These are phyloP conservation scores for Drosophila biarmipes DNA, from an alignment of 1,140 invertebrate genomes.

Conservation along the genomic window DNA sequence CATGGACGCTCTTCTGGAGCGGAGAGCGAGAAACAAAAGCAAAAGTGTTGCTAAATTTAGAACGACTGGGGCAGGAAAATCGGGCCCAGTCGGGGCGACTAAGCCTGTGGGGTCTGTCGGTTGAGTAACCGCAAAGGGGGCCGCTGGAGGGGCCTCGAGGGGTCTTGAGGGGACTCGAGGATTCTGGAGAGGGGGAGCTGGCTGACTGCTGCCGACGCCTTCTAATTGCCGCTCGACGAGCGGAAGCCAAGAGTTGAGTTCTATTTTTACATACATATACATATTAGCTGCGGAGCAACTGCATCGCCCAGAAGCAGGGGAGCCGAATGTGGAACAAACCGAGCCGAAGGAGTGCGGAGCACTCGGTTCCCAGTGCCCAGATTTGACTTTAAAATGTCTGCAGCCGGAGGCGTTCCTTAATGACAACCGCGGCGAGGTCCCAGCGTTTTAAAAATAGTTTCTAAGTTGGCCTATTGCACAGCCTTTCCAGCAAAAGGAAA, in stretches of 20 bases:
- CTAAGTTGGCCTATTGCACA: not conserved
- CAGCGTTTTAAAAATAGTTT: conserved; percentile 2
- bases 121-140: conserved; percentile 70
- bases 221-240: conserved; percentile 63
- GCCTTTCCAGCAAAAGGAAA: too few relatives aligned
- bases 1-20: conserved; percentile 10
- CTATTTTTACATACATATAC: conserved; percentile 65
- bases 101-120: conserved; percentile 50
- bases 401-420: conserved; percentile 16
- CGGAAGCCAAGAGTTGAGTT: conserved; percentile 48
- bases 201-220: conserved; percentile 49
- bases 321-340: conserved; percentile 37
- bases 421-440: conserved; percentile 13
- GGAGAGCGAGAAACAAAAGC: conserved; percentile 59
- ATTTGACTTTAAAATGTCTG: conserved; percentile 28
- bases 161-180: not conserved
- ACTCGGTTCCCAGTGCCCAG: conserved; percentile 10
- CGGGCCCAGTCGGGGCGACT: conserved; percentile 8
- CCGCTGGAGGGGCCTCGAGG: not conserved
- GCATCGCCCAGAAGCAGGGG: conserved; percentile 8
- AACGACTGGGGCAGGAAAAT: conserved; percentile 35
- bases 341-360: conserved; percentile 27
- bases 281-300: conserved; percentile 31
- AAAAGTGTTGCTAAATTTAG: conserved; percentile 78
- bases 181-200: not conserved